Percentiles rank a stretch among this genome's conserved stretches.
phyloP scores from a whole-genome alignment of 92 coral and sea anemone genomes.

The Virgularia gustaviana region DNA sequence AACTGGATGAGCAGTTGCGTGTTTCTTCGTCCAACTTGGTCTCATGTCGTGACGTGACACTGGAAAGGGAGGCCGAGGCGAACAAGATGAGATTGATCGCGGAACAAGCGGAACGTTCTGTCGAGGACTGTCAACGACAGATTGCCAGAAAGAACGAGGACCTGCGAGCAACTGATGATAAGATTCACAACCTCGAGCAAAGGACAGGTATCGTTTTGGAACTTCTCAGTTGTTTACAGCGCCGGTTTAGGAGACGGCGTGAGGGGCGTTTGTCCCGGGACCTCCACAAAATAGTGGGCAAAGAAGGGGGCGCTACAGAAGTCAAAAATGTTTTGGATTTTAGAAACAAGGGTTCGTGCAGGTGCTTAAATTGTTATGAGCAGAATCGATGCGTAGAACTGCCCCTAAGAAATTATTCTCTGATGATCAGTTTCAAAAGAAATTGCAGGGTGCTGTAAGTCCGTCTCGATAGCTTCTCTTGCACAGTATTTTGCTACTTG shows the following conservation, averaged over 20 bases:
- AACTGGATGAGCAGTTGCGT: slow-evolving; percentile 80
- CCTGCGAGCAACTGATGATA: slow-evolving; percentile 81
- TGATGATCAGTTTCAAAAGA: too few relatives aligned
- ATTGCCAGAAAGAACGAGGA: slow-evolving; percentile 78
- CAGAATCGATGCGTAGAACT: too few relatives aligned
- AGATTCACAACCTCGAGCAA: slow-evolving; percentile 60
- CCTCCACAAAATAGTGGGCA: too few relatives aligned
- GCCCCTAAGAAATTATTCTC: too few relatives aligned
- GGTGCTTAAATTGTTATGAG: too few relatives aligned
- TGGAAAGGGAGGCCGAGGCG: slow-evolving; percentile 80
- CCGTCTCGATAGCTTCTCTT: too few relatives aligned
- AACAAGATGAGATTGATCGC: slow-evolving; percentile 69
- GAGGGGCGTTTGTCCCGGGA: neutral
- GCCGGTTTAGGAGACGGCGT: neutral
- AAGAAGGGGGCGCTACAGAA: too few relatives aligned
- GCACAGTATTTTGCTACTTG: too few relatives aligned
- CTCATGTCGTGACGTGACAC: slow-evolving; percentile 69
- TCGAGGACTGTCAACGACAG: slow-evolving; percentile 85
- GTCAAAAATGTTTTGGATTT: too few relatives aligned
- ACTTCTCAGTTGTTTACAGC: neutral
- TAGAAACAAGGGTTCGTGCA: too few relatives aligned
- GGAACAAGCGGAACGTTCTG: slow-evolving; percentile 90
- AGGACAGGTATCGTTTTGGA: slow-evolving; percentile 57
- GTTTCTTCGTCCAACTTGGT: slow-evolving; percentile 79
- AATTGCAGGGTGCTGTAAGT: too few relatives aligned